These are phyloP conservation scores for Microctenopoma steveboyesi DNA, from an alignment of 2,797 vertebrate species.

Conservation along the genomic window DNA sequence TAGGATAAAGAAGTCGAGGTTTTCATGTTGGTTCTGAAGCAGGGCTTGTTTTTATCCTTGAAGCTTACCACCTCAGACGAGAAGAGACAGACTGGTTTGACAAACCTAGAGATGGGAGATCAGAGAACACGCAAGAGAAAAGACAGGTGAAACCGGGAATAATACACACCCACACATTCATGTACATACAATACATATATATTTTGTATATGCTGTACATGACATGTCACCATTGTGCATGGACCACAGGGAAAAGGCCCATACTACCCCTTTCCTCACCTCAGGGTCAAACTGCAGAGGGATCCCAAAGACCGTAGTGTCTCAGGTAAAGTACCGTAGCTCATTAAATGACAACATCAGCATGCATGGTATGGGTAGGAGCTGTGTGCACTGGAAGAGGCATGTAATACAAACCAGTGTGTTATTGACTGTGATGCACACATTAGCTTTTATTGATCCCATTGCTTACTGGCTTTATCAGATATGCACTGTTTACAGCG, in stretches of 20 bases:
- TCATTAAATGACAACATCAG: conserved; percentile 5
- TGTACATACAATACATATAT: not conserved
- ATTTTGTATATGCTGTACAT: not conserved
- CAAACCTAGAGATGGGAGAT: conserved; percentile 92
- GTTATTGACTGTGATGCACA: conserved; percentile 38
- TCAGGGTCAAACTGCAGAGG: conserved; percentile 93
- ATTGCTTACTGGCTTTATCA: conserved; percentile 38
- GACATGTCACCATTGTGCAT: conserved; percentile 54
- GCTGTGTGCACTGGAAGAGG: conserved; percentile 5
- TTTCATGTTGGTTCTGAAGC: conserved; percentile 78
- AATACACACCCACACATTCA: not conserved
- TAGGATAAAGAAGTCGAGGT: conserved; percentile 41
- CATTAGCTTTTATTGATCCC: conserved; percentile 31
- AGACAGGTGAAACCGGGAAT: conserved; percentile 86
- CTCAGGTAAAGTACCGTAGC: conserved; percentile 89
- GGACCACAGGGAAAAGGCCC: conserved; percentile 89
- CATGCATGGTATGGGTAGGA: not conserved
- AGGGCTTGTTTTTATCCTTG: conserved; percentile 79
- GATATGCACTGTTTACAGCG: conserved; percentile 7
- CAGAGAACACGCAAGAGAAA: conserved; percentile 90
- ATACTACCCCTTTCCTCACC: conserved; percentile 94
- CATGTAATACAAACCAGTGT: conserved; percentile 19
- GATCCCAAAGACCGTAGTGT: conserved; percentile 97
- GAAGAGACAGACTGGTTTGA: conserved; percentile 99
- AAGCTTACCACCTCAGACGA: conserved; percentile 96